A percentile compares a stretch with the other conserved stretches of the same genome.
These are phyloP conservation scores for Heterodera filipjevi DNA, from an alignment of 2,888 invertebrate genomes.

Conservation along the genomic window DNA sequence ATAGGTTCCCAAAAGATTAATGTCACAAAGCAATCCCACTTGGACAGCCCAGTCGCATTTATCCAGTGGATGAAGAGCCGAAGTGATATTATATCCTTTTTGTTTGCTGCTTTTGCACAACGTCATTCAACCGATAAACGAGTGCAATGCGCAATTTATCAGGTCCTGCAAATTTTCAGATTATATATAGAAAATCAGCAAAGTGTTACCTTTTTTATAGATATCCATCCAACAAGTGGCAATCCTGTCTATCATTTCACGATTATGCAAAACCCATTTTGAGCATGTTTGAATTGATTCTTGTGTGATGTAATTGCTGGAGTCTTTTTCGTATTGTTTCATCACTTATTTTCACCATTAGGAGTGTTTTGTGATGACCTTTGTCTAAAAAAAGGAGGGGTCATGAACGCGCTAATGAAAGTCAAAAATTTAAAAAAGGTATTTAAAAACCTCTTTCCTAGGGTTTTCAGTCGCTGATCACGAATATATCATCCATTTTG, in stretches of 20 bases:
- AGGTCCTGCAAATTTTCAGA: constrained; percentile 40
- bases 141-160: constrained; percentile 75
- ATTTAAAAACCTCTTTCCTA: no score
- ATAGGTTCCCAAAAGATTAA: constrained; percentile 14
- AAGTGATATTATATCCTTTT: constrained; percentile 39
- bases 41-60: constrained; percentile 39
- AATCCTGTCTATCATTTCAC: constrained; percentile 52
- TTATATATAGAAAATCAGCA: neutral
- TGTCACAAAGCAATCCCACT: constrained; percentile 22
- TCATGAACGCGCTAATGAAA: no score
- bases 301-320: constrained; percentile 38
- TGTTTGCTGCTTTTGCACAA: constrained; percentile 80
- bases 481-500: no score
- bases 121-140: constrained; percentile 98
- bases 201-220: constrained; percentile 48
- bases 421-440: no score
- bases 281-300: constrained; percentile 57
- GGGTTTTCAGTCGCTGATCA: no score
- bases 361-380: no score
- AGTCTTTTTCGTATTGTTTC: constrained; percentile 42
- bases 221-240: constrained; percentile 56
- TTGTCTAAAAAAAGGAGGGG: no score
- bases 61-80: constrained; percentile 45
- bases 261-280: constrained; percentile 59
- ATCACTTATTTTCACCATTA: constrained; percentile 31